Evolutionary conservation across 1,140 invertebrate genomes (phyloP), one percentile per base, ranked within the genome.

Genomic region (Calephelis virginiensis): DNA sequence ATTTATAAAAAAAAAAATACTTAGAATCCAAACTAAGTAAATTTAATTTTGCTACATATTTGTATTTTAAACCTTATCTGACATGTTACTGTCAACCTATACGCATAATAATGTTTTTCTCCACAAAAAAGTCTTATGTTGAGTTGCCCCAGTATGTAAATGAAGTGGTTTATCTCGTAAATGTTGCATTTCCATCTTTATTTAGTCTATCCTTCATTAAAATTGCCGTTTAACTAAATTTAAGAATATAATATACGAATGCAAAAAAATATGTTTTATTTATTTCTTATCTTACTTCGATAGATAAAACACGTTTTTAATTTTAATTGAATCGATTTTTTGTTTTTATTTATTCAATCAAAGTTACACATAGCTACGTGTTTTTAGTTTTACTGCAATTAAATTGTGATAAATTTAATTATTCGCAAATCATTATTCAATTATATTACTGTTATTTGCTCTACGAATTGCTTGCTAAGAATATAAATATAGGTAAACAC

Each of bases 181-280:
- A 59, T 59, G 53, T 37, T 59, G 28, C 53, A 59, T 59, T 59
- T 37, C 53, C 53, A 59, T 59, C 7, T 59, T 28, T 38, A 59
- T 59, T 59, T 59, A 59, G 53, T 59, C 12, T 59, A n/a, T 59
- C 28, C 53, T 59, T 37, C 53, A 59, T 59, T 38, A 59, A 59
- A 59, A 59, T 37, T 59, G 53, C n/a, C 53, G 37, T 38, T 38
- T n/a, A 59, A 59, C 28, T 59, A 59, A 37, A 59, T 59, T n/a
- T 1, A 6, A 38, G 53, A 56, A 5, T 56, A 56, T 56, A 37
- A 56, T 56, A 56, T 37, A 56, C 28, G 53, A 56, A 56, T 12
- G 28, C 12, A 56, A 28, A 37, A 56, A 28, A 56, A 8, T 6
- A 43, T 53, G 49, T 17, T 53, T 53, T 17, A 17, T 17, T 53